Evolutionary conservation across 2,113 vertebrate genomes (phyloP), one percentile per base, ranked within the genome.

Genomic region (Raja brachyura): DNA sequence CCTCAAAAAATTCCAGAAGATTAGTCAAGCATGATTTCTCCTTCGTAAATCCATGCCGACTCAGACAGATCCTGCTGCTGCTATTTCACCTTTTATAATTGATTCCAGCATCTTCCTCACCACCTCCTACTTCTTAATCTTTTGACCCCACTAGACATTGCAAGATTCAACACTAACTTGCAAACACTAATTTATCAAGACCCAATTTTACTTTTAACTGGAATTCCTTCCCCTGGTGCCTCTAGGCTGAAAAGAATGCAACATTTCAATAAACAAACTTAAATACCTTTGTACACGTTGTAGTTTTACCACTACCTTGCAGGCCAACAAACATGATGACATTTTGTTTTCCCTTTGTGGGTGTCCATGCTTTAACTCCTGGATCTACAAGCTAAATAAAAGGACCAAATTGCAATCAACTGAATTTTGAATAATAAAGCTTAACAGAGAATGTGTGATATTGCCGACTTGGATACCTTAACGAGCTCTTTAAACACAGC

Each of bases 321-420:
- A 99, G 96, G 93, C 99, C 99, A 90, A 99, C 99, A 96, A 99
- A 99, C 99, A 99, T 99, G 94, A 99, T 99, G 93, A 99, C 98
- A 31, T 99, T 99, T 95, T 98, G 98, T 96, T 99, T 99, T 95
- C 99, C 99, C 96, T 99, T 99, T 13, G 98, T 99, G 10, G 99
- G 99, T 81, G 98, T 98, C 99, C 99, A 99, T 16, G 99, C 98
- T 96, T 99, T 99, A 93, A 99, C 99, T 93, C 98, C 99, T 68
- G 99, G 99, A 95, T 99, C 99, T 94, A 99, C 99, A 94, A 99
- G 97, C 99, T 99, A 93, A 16, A 94, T 61, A 93, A 86, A 54
- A 94, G 94, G 94, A 22, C 0, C n/a, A 88, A 88, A 70, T 61
- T 33, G 33, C 10, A 93, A 93, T 18, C 48, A 74, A 92, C 11